Conservation (phyloP, 2,113 vertebrate genomes). For the Vulpes vulpes region DNA sequence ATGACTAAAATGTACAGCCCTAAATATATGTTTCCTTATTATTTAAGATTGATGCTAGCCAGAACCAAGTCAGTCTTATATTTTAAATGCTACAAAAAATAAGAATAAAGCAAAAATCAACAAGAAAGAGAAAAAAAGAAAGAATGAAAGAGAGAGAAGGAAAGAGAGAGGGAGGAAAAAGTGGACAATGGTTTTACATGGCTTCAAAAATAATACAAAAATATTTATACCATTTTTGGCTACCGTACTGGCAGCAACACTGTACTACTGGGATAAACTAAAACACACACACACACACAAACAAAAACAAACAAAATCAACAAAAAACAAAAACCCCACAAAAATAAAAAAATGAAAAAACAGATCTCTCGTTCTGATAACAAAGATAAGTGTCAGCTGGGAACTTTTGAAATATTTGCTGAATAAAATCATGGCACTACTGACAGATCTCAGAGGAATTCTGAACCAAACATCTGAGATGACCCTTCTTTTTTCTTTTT, state of each 20-base stretch:
- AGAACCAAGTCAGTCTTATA: background rate
- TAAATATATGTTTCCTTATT: background rate
- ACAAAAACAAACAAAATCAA: background rate
- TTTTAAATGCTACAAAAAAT: conserved; percentile 31
- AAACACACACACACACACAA: background rate
- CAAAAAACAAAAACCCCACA: background rate
- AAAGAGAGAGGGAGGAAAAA: background rate
- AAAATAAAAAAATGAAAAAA: background rate
- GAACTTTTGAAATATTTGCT: background rate
- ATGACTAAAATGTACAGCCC: background rate
- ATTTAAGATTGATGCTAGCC: conserved; percentile 26
- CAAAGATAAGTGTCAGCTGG: background rate
- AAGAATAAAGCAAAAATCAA: background rate
- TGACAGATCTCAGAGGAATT: background rate
- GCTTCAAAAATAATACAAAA: background rate
- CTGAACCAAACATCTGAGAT: background rate
- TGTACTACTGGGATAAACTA: background rate
- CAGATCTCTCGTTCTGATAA: background rate
- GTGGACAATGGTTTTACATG: background rate
- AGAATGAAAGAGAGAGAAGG: background rate
- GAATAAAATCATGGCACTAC: background rate
- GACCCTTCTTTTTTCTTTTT: no score
- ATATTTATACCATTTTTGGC: background rate
- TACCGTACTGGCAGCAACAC: background rate
- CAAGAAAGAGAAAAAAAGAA: background rate